phyloP scores from a whole-genome alignment of 1,140 invertebrate genomes.

The Pseudoatta argentina region DNA sequence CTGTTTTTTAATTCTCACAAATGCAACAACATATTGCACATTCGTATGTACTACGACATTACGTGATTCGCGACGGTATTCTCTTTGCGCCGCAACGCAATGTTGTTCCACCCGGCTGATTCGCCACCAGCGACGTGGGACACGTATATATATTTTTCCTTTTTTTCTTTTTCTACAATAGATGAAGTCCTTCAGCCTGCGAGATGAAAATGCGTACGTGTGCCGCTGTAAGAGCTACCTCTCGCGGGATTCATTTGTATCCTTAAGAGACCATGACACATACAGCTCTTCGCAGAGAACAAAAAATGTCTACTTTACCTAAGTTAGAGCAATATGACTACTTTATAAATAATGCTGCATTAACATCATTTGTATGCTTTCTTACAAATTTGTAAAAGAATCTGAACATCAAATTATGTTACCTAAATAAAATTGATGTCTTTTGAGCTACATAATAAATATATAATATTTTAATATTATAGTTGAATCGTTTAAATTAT shows the following conservation, averaged over 20 bases:
- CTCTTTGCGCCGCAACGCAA: not conserved
- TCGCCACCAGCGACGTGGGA: not conserved
- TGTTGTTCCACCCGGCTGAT: conserved; percentile 22
- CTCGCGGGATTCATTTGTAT: conserved; percentile 54
- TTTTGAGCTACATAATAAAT: not conserved
- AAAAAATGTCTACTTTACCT: not conserved
- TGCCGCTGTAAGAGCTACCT: conserved; percentile 17
- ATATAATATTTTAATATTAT: not conserved
- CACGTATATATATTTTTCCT: not conserved
- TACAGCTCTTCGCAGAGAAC: not conserved
- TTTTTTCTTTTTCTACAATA: not conserved
- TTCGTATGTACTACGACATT: not conserved
- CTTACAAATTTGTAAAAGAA: not conserved
- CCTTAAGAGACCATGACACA: conserved; percentile 23
- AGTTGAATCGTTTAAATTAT: not conserved
- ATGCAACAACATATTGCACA: not conserved
- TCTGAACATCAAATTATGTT: not conserved
- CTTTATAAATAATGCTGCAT: conserved; percentile 1
- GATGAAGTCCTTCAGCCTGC: conserved; percentile 32
- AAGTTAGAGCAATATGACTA: conserved; percentile 8
- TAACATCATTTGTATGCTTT: not conserved
- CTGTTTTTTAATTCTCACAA: conserved; percentile 16
- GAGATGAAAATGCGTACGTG: not conserved
- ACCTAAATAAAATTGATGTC: not conserved
- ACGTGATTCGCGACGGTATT: not conserved